Percentiles rank a stretch among this genome's conserved stretches.
These are phyloP conservation scores for Plotosus lineatus DNA, from an alignment of 2,113 vertebrate species.

Conservation along the genomic window DNA sequence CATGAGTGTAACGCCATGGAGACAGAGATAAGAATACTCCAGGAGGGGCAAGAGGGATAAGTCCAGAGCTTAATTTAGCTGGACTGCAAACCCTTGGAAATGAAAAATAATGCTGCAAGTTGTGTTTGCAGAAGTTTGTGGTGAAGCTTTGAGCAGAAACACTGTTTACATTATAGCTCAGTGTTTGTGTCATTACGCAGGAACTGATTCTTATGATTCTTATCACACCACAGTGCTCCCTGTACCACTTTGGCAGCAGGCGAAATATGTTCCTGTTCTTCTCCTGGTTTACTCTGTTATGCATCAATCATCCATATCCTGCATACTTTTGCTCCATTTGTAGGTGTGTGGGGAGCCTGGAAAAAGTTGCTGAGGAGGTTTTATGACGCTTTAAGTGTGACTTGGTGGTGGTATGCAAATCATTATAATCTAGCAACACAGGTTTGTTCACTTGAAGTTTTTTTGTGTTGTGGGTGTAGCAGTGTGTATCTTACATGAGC, in stretches of 20 bases:
- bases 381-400: background rate
- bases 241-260: background rate
- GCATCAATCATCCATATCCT: background rate
- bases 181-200: background rate
- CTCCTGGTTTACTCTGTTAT: background rate
- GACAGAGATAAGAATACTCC: constrained; percentile 48
- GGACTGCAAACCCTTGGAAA: background rate
- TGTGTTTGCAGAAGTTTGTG: background rate
- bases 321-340: background rate
- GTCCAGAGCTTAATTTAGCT: constrained; percentile 30
- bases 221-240: constrained; percentile 2
- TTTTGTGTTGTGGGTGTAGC: background rate
- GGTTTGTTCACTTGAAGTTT: background rate
- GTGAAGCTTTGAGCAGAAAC: background rate
- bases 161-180: constrained; percentile 19
- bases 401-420: background rate
- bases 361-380: background rate
- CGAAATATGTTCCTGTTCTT: background rate
- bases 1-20: constrained; percentile 24
- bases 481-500: background rate
- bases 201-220: constrained; percentile 4
- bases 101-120: constrained; percentile 7
- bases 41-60: constrained; percentile 20
- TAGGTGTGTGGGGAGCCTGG: background rate
- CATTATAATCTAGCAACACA: too few relatives aligned